Percentiles rank a stretch among this genome's conserved stretches.
Conservation (phyloP, 2,113 vertebrate genomes). For the Oryzias javanicus region DNA sequence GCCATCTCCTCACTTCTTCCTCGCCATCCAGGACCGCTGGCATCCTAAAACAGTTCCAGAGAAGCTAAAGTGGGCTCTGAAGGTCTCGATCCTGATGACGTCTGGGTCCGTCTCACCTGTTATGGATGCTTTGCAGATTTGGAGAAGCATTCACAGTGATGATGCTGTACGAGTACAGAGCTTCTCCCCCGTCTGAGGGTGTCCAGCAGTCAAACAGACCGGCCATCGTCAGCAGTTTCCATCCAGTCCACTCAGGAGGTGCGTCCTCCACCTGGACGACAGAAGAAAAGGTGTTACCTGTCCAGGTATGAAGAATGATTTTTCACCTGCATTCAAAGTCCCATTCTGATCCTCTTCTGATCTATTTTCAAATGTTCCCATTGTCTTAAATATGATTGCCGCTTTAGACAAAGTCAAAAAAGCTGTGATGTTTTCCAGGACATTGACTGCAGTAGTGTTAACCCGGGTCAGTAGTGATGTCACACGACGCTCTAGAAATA, state of each 20-base stretch:
- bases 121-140: constrained; percentile 84
- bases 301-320: too few relatives aligned
- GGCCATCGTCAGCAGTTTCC: constrained; percentile 90
- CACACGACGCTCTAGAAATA: too few relatives aligned
- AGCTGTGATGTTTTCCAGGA: too few relatives aligned
- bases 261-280: constrained; percentile 56
- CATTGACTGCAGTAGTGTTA: too few relatives aligned
- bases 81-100: neutral
- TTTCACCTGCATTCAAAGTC: too few relatives aligned
- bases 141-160: constrained; percentile 89
- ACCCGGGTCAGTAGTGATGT: too few relatives aligned
- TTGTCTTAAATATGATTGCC: too few relatives aligned
- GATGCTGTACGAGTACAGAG: constrained; percentile 87
- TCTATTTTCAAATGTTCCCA: too few relatives aligned
- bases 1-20: constrained; percentile 87
- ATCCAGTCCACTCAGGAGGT: constrained; percentile 77
- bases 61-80: neutral
- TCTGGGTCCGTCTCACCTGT: constrained; percentile 73
- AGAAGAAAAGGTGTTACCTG: neutral
- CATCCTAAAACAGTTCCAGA: constrained; percentile 81
- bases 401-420: too few relatives aligned
- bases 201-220: constrained; percentile 97
- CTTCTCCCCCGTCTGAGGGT: constrained; percentile 82
- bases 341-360: too few relatives aligned
- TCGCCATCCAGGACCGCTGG: constrained; percentile 92